Evolutionary conservation across 2,113 vertebrate genomes (phyloP).

Genomic region (Neoarius graeffei): DNA sequence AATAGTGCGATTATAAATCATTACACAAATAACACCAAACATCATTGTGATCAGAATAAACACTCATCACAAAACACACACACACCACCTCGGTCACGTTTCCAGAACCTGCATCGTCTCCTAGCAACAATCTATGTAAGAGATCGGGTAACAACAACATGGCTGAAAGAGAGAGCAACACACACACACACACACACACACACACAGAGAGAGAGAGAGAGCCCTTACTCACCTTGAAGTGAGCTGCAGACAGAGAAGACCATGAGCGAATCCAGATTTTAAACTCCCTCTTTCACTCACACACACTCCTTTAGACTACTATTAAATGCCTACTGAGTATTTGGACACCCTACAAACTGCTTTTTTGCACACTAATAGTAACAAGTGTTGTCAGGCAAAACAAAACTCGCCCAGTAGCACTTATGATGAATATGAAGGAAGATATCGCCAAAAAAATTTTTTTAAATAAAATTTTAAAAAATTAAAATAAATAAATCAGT

Average conservation of each 20-base stretch:
- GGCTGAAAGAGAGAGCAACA: not conserved
- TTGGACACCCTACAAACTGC: too few species aligned
- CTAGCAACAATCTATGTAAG: constrained; percentile 67
- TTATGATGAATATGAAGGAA: too few species aligned
- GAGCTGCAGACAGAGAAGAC: not conserved
- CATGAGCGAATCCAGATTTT: not conserved
- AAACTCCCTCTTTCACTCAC: not conserved
- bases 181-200: constrained; percentile 1
- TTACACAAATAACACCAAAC: too few species aligned
- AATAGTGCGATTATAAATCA: too few species aligned
- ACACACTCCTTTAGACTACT: too few species aligned
- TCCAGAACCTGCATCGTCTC: constrained; percentile 61
- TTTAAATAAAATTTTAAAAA: too few species aligned
- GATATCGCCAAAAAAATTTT: too few species aligned
- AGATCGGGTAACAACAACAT: constrained; percentile 68
- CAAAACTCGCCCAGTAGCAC: too few species aligned
- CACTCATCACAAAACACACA: constrained; percentile 14
- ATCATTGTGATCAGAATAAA: not conserved
- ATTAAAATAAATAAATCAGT: too few species aligned
- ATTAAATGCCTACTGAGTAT: too few species aligned
- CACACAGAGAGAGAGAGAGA: constrained; percentile 24
- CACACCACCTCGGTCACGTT: constrained; percentile 15
- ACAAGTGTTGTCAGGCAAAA: too few species aligned
- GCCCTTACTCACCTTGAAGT: not conserved
- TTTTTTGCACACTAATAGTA: too few species aligned